These are phyloP conservation scores for Sesia apiformis DNA, from an alignment of 2,888 invertebrate species.

Conservation along the genomic window DNA sequence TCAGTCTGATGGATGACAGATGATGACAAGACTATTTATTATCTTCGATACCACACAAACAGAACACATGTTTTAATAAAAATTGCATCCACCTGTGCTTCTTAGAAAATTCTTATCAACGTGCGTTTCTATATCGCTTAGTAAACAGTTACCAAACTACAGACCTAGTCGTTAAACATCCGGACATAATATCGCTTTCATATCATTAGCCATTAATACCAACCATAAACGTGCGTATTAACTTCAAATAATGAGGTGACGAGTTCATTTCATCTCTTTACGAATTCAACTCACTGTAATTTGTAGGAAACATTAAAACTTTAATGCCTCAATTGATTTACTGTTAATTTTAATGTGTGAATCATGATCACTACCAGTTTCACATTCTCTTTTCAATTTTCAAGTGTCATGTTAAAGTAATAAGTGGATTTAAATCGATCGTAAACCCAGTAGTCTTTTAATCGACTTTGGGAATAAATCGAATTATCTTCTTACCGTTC, in stretches of 20 bases:
- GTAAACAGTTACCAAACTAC: neutral
- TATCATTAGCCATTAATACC: neutral
- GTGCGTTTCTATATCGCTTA: too few relatives aligned
- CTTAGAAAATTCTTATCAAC: too few relatives aligned
- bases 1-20: too few relatives aligned
- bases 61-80: too few relatives aligned
- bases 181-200: neutral
- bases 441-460: neutral
- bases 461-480: neutral
- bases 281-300: conserved; percentile 16
- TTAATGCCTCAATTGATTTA: conserved; percentile 29
- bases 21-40: too few relatives aligned
- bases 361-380: neutral
- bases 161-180: neutral
- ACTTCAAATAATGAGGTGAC: conserved; percentile 17
- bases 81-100: too few relatives aligned
- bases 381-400: neutral
- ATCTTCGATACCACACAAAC: too few relatives aligned
- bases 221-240: conserved; percentile 12
- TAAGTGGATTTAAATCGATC: neutral
- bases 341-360: conserved; percentile 14
- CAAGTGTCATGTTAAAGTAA: neutral
- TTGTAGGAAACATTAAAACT: conserved; percentile 27
- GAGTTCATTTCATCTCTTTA: conserved; percentile 13
- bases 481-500: neutral